A percentile compares a stretch with the other conserved stretches of the same genome.
Evolutionary conservation across 1,140 invertebrate species (phyloP).

Genomic region (Lasioglossum baleicum): DNA sequence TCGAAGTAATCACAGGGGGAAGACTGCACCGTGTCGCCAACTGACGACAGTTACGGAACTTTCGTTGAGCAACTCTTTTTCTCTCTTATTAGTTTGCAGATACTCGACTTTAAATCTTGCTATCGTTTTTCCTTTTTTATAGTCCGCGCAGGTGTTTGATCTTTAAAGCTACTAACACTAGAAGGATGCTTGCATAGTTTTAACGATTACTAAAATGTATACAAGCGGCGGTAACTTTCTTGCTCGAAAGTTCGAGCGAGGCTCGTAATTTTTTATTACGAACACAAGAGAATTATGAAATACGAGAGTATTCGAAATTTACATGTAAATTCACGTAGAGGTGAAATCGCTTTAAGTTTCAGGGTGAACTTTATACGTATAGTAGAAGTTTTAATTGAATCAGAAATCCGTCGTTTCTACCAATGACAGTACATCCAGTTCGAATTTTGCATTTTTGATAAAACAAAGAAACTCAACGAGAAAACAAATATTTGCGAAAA

Average conservation of each 20-base stretch:
- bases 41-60: not conserved
- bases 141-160: constrained; percentile 45
- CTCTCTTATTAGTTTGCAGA: constrained; percentile 22
- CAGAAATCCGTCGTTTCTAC: too few species aligned
- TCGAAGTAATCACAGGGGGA: not conserved
- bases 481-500: too few species aligned
- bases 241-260: not conserved
- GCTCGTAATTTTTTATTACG: too few species aligned
- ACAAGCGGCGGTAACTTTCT: not conserved
- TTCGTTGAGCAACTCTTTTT: not conserved
- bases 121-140: not conserved
- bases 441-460: too few species aligned
- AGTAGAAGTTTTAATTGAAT: too few species aligned
- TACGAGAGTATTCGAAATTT: too few species aligned
- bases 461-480: too few species aligned
- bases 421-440: too few species aligned
- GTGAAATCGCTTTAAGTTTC: too few species aligned
- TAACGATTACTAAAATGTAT: not conserved
- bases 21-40: constrained; percentile 33
- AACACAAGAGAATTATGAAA: too few species aligned
- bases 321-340: too few species aligned
- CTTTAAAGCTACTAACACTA: not conserved
- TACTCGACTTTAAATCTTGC: constrained; percentile 34
- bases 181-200: not conserved
- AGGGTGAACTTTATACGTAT: too few species aligned